These are phyloP conservation scores for Perca schrenkii DNA, from an alignment of 2,113 vertebrate species.

Conservation along the genomic window DNA sequence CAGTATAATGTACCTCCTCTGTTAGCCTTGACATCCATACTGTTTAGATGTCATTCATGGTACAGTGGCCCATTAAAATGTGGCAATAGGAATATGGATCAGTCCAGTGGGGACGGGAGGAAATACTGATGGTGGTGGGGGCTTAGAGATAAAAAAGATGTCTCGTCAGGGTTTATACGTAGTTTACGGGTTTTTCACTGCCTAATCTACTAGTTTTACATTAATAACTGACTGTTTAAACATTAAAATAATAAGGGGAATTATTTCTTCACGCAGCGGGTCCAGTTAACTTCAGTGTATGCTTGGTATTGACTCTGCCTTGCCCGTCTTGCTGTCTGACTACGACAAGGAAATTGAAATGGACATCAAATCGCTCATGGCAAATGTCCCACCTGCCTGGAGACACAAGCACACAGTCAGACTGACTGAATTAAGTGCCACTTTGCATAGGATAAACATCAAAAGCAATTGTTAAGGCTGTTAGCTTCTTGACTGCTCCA, in stretches of 20 bases:
- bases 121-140: not conserved
- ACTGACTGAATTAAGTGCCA: conserved; percentile 55
- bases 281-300: not conserved
- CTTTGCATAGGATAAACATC: conserved; percentile 67
- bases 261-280: not conserved
- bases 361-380: conserved; percentile 6
- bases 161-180: not conserved
- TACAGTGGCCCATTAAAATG: not conserved
- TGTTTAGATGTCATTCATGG: not conserved
- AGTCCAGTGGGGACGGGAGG: not conserved
- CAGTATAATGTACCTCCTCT: not conserved
- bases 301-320: conserved; percentile 10
- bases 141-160: not conserved
- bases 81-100: not conserved
- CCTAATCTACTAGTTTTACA: not conserved
- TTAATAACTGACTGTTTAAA: not conserved
- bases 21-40: not conserved
- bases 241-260: not conserved
- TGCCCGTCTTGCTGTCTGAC: not conserved
- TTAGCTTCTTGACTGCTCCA: conserved; percentile 47
- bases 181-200: not conserved
- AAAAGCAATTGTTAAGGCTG: conserved; percentile 39
- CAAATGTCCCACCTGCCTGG: conserved; percentile 21
- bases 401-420: conserved; percentile 15
- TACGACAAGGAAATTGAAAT: conserved; percentile 21